Evolutionary conservation across 1,140 invertebrate genomes (phyloP), one percentile per base, ranked within the genome.

Genomic region (Neelides sp.): DNA sequence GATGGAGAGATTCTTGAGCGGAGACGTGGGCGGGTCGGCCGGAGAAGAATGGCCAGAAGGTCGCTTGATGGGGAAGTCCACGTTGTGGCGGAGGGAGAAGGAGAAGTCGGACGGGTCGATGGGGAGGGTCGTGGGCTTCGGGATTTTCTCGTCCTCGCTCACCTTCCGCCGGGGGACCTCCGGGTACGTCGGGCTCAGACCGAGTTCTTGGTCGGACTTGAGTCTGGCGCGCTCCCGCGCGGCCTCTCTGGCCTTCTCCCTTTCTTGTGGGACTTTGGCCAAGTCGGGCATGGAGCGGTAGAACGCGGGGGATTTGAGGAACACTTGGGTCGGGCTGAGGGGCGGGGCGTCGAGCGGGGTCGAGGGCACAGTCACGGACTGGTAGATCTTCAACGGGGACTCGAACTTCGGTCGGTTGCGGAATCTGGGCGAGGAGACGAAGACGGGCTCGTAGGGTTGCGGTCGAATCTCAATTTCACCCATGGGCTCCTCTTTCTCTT

Each of bases 181-280:
- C 48, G 68, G 77, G 51, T 82, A 77, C 55, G 81, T 78, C 1
- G 81, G 79, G 64, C 79, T 83, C 0, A 85, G 66, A 10, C 79
- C 79, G 3, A 83, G 63, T 61, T 83, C 79, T 52, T 79, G 74
- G 62, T 85, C 80, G 34, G 76, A 81, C 61, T 80, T 80, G 2
- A 82, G 65, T 44, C 76, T 72, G 1, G 78, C 80, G 28, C 80
- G 68, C 24, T 77, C 76, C 39, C 80, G 66, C 0, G 80, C 80
- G 58, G 79, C 77, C 57, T 77, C 71, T 32, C 78, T 74, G 20
- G 62, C 64, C 37, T 64, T 61, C 17, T 78, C 68, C 62, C 78
- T 75, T 44, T 79, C 76, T 3, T 73, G 71, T 1, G 71, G 23
- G 4, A n/a, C n/a, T 12, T 15, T 28, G 20, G 58, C 44, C n/a